Conservation (phyloP, 2,113 vertebrate genomes). For the Myrmophylax atrothorax region DNA sequence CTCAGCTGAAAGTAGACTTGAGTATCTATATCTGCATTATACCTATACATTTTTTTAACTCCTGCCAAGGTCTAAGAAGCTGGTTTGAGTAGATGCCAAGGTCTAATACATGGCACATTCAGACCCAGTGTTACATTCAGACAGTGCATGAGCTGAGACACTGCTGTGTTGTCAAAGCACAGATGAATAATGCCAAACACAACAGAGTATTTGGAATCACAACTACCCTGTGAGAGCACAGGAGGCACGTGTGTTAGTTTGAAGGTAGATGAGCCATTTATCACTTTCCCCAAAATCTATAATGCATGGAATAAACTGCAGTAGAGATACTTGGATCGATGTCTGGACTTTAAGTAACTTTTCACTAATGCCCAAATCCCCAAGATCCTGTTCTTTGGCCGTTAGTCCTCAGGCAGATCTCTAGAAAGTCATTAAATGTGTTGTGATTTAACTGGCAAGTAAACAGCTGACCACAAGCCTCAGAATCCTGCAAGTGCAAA, state of each 20-base stretch:
- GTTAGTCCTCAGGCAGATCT: not conserved
- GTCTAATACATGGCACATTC: not conserved
- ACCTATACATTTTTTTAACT: fast-evolving
- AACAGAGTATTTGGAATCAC: not conserved
- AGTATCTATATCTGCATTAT: not conserved
- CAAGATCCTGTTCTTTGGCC: slow-evolving; percentile 25
- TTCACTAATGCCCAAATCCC: slow-evolving; percentile 48
- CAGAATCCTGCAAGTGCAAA: not conserved
- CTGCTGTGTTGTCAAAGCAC: not conserved
- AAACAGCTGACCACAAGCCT: not conserved
- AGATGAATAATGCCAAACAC: not conserved
- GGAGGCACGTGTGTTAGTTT: not conserved
- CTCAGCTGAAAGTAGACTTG: not conserved
- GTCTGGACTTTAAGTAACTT: slow-evolving; percentile 48
- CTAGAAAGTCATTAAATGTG: not conserved
- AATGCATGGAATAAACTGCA: not conserved
- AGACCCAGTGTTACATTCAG: not conserved
- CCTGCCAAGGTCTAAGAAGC: not conserved
- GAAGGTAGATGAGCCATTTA: not conserved
- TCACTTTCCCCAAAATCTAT: not conserved
- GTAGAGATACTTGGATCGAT: not conserved
- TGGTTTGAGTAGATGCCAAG: not conserved
- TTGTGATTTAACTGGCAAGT: not conserved
- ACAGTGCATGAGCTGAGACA: not conserved
- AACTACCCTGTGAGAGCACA: not conserved